These are phyloP conservation scores for Schizopygopsis pylzovi DNA, from an alignment of 2,797 vertebrate genomes.

Conservation along the genomic window DNA sequence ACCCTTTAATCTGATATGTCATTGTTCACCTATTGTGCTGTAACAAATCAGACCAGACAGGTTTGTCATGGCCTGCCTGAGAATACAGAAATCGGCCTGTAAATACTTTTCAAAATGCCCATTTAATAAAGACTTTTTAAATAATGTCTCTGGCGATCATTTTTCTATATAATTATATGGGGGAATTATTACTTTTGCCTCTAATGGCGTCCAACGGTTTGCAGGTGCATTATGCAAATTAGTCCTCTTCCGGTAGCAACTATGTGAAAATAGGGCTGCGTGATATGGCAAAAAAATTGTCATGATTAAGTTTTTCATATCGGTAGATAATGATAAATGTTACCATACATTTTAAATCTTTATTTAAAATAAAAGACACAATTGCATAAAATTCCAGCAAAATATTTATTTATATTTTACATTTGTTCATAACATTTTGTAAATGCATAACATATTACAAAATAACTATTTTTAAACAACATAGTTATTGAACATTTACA, in stretches of 20 bases:
- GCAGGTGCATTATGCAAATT: neutral
- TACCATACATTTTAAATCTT: neutral
- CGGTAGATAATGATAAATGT: neutral
- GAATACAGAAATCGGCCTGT: slow-evolving; percentile 77
- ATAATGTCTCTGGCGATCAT: slow-evolving; percentile 6
- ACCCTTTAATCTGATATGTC: slow-evolving; percentile 53
- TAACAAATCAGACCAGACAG: slow-evolving; percentile 43
- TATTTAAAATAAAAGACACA: too few species aligned
- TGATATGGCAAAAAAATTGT: neutral
- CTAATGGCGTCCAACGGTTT: neutral
- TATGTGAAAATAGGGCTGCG: neutral
- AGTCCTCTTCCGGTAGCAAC: neutral
- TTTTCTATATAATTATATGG: slow-evolving; percentile 22
- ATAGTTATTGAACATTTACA: too few species aligned
- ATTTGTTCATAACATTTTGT: too few species aligned
- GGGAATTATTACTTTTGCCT: neutral
- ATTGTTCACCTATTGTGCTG: slow-evolving; percentile 51
- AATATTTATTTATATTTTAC: too few species aligned
- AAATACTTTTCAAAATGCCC: slow-evolving; percentile 74
- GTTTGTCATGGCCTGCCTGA: slow-evolving; percentile 61
- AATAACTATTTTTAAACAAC: too few species aligned
- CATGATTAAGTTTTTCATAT: neutral
- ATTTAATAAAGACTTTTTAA: slow-evolving; percentile 69
- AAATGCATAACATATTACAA: too few species aligned
- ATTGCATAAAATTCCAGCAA: too few species aligned